Evolutionary conservation across 2,797 vertebrate genomes (phyloP), one percentile per base, ranked within the genome.

Genomic region (Nothura maculosa): DNA sequence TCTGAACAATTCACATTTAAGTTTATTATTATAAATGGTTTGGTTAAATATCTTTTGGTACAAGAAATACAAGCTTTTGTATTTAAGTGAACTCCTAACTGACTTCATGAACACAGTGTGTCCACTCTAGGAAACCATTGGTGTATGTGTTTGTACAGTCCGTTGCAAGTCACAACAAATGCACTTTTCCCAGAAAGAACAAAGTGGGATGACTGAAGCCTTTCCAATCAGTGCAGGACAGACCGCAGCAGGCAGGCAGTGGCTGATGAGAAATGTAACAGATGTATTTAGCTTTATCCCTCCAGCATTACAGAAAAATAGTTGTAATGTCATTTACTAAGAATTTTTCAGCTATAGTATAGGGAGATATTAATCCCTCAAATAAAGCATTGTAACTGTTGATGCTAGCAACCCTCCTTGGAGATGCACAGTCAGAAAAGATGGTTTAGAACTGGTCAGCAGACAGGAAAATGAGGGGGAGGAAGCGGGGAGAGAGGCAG

Each of bases 311-410:
- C 38, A 67, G 24, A 84, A 60, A 78, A 93, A 89, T 58, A 87
- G 66, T 75, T 63, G 67, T 69, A 89, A 86, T 90, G 77, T 32
- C 9, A 64, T 79, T 94, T 86, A 63, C 85, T 70, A 91, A 73
- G 57, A 70, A 13, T 63, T 75, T 77, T 93, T 85, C 87, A 90
- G 74, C 63, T 61, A 13, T 30, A 91, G 92, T 34, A 76, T 11
- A 84, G 30, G 67, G 52, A 92, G 80, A 91, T 85, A 92, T 90
- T 95, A 91, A 93, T 57, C 84, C 27, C 43, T 4, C 85, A 96
- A 94, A 80, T 92, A 96, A 96, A 93, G 89, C 81, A 84, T 48
- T 94, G 87, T 86, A 94, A 96, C 52, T 90, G 69, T 2, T 84
- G 70, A 57, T 22, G 36, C 82, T 47, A 86, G 32, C 15, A 92